phyloP scores from a whole-genome alignment of 2,113 vertebrate species.

The Rhea americana region DNA sequence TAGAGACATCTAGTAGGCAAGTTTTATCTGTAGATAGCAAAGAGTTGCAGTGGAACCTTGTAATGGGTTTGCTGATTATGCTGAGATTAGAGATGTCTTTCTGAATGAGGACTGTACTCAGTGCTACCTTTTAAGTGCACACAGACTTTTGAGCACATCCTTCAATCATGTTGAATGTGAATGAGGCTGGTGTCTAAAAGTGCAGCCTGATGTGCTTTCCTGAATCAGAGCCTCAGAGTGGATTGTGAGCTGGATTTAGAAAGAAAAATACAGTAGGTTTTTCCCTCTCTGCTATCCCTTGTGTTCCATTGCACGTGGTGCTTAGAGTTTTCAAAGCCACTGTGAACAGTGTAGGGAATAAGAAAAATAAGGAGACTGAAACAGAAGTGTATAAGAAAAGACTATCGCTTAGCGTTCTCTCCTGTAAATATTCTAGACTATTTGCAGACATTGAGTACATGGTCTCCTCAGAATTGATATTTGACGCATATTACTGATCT shows the following conservation, averaged over 20 bases:
- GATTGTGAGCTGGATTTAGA: not conserved
- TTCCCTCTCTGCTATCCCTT: not conserved
- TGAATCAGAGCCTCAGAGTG: not conserved
- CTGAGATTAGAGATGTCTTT: not conserved
- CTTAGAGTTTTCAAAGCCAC: not conserved
- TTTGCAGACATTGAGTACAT: not conserved
- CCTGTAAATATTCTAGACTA: not conserved
- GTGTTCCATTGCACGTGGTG: not conserved
- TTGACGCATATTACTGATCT: not conserved
- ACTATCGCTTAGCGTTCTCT: not conserved
- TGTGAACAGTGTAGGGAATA: not conserved
- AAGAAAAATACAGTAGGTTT: not conserved
- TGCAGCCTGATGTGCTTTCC: not conserved
- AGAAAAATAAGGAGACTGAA: not conserved
- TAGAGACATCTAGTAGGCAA: no score
- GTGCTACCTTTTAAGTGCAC: not conserved
- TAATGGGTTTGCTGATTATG: not conserved
- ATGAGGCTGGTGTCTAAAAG: not conserved
- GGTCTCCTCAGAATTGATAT: not conserved
- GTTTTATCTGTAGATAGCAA: no score
- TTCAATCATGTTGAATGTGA: not conserved
- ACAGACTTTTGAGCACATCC: not conserved
- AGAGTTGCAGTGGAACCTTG: no score
- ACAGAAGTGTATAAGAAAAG: not conserved
- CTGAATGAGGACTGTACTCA: not conserved